A percentile compares a stretch with the other conserved stretches of the same genome.
phyloP scores from a whole-genome alignment of 2,888 invertebrate species.

The Macrosiphum euphorbiae region DNA sequence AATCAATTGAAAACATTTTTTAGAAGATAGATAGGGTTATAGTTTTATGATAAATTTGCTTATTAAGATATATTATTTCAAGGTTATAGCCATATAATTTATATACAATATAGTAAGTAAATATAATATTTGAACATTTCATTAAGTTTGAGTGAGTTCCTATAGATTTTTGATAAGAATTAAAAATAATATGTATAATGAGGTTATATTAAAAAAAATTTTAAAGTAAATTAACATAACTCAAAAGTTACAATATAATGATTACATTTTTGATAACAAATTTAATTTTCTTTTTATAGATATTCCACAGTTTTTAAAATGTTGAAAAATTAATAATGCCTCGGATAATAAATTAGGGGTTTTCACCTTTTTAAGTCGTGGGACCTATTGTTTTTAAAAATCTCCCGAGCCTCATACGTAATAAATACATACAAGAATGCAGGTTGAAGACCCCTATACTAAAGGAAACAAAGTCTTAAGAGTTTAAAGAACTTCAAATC shows the following conservation, averaged over 20 bases:
- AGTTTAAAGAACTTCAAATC: too few species aligned
- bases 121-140: background rate
- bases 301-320: background rate
- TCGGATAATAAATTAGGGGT: background rate
- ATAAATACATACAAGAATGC: too few species aligned
- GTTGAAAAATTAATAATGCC: background rate
- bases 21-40: background rate
- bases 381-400: too few species aligned
- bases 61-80: background rate
- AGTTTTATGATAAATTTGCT: background rate
- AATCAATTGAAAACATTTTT: background rate
- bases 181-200: background rate
- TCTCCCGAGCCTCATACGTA: too few species aligned
- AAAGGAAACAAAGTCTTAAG: too few species aligned
- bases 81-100: background rate
- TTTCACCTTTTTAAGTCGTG: too few species aligned
- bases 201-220: background rate
- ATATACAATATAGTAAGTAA: background rate
- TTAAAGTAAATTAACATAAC: background rate
- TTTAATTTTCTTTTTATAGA: background rate
- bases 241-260: background rate
- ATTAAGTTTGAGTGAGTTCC: background rate
- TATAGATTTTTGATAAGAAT: background rate
- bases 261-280: background rate
- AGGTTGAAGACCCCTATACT: too few species aligned